Conservation (phyloP, 2,797 vertebrate genomes). For the Threskiornis aethiopicus region DNA sequence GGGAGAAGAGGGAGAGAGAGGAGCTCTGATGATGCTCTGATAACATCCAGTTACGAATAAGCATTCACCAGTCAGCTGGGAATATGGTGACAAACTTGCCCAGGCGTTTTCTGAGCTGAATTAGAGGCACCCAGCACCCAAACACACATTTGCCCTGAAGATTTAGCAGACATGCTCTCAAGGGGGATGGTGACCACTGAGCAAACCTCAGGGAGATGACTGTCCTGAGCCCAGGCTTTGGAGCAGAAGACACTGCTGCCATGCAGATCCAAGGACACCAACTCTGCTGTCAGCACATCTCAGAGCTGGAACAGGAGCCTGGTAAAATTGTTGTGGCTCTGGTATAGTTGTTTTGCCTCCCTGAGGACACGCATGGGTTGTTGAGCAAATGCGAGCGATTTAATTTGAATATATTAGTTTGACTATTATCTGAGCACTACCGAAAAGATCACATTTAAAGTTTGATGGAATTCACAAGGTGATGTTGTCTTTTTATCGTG, state of each 20-base stretch:
- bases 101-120: background rate
- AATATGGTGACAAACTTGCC: rapidly evolving
- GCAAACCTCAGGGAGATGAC: background rate
- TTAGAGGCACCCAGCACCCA: background rate
- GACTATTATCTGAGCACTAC: background rate
- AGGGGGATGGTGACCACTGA: background rate
- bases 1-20: background rate
- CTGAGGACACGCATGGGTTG: background rate
- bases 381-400: background rate
- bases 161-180: rapidly evolving
- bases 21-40: background rate
- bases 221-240: background rate
- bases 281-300: background rate
- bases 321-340: background rate
- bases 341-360: background rate
- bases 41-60: background rate
- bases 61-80: background rate
- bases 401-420: slow-evolving; percentile 3
- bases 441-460: background rate
- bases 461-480: slow-evolving; percentile 39
- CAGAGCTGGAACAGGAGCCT: background rate
- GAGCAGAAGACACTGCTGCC: background rate
- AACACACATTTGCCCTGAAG: background rate
- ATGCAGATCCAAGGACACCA: background rate
- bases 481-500: slow-evolving; percentile 18